Evolutionary conservation across 2,888 invertebrate genomes (phyloP).

Genomic region (Sepioteuthis lessoniana): DNA sequence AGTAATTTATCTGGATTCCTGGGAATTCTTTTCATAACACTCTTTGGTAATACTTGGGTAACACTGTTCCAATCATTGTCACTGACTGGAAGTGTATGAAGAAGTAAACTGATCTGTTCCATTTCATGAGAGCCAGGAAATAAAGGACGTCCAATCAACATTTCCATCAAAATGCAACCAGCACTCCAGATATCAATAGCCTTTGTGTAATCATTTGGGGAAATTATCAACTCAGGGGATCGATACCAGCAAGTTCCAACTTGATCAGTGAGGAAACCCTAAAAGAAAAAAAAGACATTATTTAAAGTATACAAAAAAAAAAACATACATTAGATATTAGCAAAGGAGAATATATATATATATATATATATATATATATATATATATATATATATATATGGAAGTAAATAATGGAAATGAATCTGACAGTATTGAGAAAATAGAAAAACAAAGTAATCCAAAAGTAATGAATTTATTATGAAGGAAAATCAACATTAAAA

Average conservation of each 20-base stretch:
- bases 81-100: slow-evolving; percentile 62
- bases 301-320: not conserved
- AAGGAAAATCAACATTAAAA: too few relatives aligned
- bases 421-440: too few relatives aligned
- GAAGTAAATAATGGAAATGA: too few relatives aligned
- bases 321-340: too few relatives aligned
- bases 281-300: slow-evolving; percentile 45
- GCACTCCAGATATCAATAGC: slow-evolving; percentile 98
- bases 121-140: slow-evolving; percentile 96
- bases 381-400: too few relatives aligned
- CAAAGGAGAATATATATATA: too few relatives aligned
- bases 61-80: slow-evolving; percentile 66
- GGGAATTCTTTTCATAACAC: slow-evolving; percentile 62
- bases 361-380: too few relatives aligned
- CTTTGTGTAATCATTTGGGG: slow-evolving; percentile 98
- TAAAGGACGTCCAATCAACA: slow-evolving; percentile 97
- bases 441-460: too few relatives aligned
- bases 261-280: slow-evolving; percentile 98
- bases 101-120: slow-evolving; percentile 62
- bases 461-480: too few relatives aligned
- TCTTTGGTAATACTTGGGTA: slow-evolving; percentile 66
- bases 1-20: slow-evolving; percentile 57
- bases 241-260: slow-evolving; percentile 99
- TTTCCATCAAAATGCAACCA: slow-evolving; percentile 98
- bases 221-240: slow-evolving; percentile 99